Evolutionary conservation across 2,113 vertebrate species (phyloP).

Genomic region (Ciconia boyciana): DNA sequence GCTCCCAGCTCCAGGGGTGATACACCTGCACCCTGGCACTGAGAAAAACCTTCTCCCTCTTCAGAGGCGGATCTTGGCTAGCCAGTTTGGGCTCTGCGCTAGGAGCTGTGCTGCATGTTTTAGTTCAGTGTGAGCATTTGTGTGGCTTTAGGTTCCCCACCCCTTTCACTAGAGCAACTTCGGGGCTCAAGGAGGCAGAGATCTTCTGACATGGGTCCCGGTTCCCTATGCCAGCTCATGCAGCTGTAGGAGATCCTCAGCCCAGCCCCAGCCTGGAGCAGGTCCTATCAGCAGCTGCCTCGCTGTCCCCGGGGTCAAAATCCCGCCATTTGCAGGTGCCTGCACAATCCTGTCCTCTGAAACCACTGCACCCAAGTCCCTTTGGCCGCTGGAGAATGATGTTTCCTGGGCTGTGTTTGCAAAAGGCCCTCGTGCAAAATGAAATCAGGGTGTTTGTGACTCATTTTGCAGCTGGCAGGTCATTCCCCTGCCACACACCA

Average conservation of each 20-base stretch:
- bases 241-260: neutral
- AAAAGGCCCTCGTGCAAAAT: rapidly evolving
- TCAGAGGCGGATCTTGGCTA: neutral
- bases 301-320: neutral
- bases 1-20: neutral
- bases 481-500: rapidly evolving
- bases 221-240: neutral
- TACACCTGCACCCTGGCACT: neutral
- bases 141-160: neutral
- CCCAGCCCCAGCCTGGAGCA: neutral
- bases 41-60: neutral
- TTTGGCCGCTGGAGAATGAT: neutral
- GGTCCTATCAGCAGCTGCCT: neutral
- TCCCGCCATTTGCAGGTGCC: neutral
- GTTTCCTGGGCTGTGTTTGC: neutral
- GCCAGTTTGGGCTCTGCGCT: neutral
- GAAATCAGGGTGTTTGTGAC: rapidly evolving
- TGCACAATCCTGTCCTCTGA: neutral
- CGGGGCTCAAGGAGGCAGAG: neutral
- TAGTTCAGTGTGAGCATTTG: rapidly evolving
- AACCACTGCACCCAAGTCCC: neutral
- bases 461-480: neutral
- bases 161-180: neutral
- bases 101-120: rapidly evolving
- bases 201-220: neutral